These are phyloP conservation scores for Pachyramphus minor DNA, from an alignment of 2,113 vertebrate species.

Conservation along the genomic window DNA sequence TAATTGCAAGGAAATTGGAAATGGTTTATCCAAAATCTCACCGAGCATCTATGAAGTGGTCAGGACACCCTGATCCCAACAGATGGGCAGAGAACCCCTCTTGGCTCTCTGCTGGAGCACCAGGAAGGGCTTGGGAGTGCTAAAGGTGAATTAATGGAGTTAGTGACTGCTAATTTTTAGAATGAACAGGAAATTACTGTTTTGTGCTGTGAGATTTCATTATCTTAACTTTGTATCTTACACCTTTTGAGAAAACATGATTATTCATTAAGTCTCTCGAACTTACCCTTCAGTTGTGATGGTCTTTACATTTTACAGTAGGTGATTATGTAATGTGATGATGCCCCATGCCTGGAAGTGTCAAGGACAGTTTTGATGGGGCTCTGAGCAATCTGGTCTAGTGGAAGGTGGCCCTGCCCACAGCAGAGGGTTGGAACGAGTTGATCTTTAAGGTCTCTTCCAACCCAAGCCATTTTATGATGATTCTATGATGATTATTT, in stretches of 20 bases:
- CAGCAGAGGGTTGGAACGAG: background rate
- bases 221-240: conserved; percentile 2
- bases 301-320: background rate
- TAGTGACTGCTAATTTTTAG: background rate
- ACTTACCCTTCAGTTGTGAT: background rate
- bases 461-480: background rate
- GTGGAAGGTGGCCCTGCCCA: background rate
- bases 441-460: background rate
- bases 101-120: background rate
- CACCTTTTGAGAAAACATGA: background rate
- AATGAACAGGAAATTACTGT: background rate
- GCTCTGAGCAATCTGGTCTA: background rate
- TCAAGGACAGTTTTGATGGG: background rate
- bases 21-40: background rate
- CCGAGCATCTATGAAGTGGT: background rate
- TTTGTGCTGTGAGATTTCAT: background rate
- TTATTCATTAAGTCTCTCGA: background rate
- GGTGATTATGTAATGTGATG: background rate
- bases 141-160: background rate
- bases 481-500: background rate
- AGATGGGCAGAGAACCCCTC: background rate
- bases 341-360: background rate
- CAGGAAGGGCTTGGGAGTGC: background rate
- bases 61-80: background rate
- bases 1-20: background rate